Percentiles rank a stretch among this genome's conserved stretches.
phyloP scores from a whole-genome alignment of 1,140 invertebrate genomes.

The Heterodera schachtii region DNA sequence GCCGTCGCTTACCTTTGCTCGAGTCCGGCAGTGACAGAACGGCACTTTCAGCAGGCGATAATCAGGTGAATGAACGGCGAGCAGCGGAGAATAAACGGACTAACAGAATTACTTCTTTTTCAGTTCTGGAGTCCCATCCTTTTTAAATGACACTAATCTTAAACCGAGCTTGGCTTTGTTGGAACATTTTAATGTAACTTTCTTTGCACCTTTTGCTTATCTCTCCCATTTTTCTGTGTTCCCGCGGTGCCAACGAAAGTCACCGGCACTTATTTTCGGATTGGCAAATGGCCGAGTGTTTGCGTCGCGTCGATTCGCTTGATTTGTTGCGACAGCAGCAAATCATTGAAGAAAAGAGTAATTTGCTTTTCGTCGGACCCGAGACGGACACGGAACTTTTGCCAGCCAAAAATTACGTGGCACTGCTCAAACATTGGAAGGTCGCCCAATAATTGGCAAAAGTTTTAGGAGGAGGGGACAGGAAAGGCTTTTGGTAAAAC shows the following conservation, averaged over 20 bases:
- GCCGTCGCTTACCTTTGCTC: conserved; percentile 23
- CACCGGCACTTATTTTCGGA: conserved; percentile 12
- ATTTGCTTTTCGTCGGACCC: conserved; percentile 25
- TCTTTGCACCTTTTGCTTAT: background rate
- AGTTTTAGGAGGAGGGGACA: no score
- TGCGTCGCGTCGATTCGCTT: conserved; percentile 21
- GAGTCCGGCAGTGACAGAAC: conserved; percentile 17
- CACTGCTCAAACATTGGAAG: conserved; percentile 34
- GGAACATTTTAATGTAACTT: conserved; percentile 25
- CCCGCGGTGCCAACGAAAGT: background rate
- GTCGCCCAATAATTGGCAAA: background rate
- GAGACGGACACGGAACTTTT: conserved; percentile 32
- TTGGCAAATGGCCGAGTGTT: conserved; percentile 16
- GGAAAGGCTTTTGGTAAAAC: no score
- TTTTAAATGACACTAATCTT: conserved; percentile 14
- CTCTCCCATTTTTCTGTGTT: background rate
- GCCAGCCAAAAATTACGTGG: conserved; percentile 18
- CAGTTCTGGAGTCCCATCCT: conserved; percentile 24
- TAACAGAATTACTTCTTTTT: background rate
- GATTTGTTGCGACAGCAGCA: conserved; percentile 24
- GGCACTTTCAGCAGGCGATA: conserved; percentile 24
- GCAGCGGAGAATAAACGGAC: no score
- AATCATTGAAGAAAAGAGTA: background rate
- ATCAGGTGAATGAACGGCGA: background rate
- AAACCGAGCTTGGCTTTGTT: conserved; percentile 2